Evolutionary conservation across 1,140 invertebrate genomes (phyloP).

Genomic region (Limonius californicus): DNA sequence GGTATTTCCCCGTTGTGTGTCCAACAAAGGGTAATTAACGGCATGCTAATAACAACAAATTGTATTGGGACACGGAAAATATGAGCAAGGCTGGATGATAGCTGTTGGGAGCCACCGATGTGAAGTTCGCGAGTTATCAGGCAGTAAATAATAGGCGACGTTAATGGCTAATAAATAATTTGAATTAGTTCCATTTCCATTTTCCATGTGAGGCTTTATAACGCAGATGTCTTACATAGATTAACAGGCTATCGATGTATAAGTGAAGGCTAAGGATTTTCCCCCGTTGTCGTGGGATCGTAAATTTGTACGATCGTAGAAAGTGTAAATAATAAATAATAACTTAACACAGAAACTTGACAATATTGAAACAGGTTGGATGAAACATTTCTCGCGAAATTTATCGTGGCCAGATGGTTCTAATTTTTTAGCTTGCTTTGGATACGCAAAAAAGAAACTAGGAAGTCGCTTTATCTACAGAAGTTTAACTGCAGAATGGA

Average conservation of each 20-base stretch:
- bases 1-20: too few species aligned
- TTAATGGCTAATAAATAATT: conserved; percentile 41
- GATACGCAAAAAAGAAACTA: too few species aligned
- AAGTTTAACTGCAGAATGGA: too few species aligned
- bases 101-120: conserved; percentile 15
- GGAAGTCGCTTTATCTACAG: too few species aligned
- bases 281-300: neutral
- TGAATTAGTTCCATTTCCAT: conserved; percentile 39
- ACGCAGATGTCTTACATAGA: conserved; percentile 39
- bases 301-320: neutral
- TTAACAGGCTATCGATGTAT: conserved; percentile 36
- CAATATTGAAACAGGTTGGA: neutral
- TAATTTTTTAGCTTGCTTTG: too few species aligned
- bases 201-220: conserved; percentile 38
- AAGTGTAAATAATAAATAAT: neutral
- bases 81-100: neutral
- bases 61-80: neutral
- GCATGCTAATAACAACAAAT: neutral
- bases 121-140: conserved; percentile 16
- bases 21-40: neutral
- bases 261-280: conserved; percentile 17
- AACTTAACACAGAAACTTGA: too few species aligned
- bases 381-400: too few species aligned
- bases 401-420: too few species aligned
- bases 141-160: conserved; percentile 35